These are phyloP conservation scores for Pheosia gnoma DNA, from an alignment of 2,888 invertebrate species.

Conservation along the genomic window DNA sequence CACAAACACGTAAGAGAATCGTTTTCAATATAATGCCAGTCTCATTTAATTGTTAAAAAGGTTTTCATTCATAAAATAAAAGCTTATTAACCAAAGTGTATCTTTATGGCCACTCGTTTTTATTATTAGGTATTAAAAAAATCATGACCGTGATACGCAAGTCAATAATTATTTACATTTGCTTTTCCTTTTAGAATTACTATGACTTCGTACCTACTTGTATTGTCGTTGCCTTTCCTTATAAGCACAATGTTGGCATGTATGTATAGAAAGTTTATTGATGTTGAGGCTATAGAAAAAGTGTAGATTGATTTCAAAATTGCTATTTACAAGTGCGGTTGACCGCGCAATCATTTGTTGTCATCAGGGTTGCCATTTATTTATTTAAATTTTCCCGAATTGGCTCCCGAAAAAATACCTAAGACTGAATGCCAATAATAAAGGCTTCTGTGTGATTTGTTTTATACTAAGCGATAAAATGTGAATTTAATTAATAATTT, in stretches of 20 bases:
- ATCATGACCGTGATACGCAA: neutral
- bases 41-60: too few species aligned
- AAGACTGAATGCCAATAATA: too few species aligned
- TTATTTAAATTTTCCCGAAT: neutral
- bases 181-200: neutral
- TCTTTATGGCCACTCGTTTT: neutral
- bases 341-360: constrained; percentile 50
- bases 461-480: too few species aligned
- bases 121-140: too few species aligned
- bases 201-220: neutral
- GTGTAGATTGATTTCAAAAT: constrained; percentile 66
- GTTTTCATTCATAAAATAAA: neutral
- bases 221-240: constrained; percentile 3
- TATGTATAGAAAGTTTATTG: constrained; percentile 42
- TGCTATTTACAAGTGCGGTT: constrained; percentile 69
- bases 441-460: too few species aligned
- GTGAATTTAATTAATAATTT: too few species aligned
- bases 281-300: constrained; percentile 50
- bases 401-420: too few species aligned
- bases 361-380: constrained; percentile 30
- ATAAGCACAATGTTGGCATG: constrained; percentile 8
- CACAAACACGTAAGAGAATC: too few species aligned
- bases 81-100: neutral
- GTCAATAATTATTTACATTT: neutral
- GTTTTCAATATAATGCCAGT: too few species aligned